These are phyloP conservation scores for Volucella bombylans DNA, from an alignment of 2,888 invertebrate genomes.

Conservation along the genomic window DNA sequence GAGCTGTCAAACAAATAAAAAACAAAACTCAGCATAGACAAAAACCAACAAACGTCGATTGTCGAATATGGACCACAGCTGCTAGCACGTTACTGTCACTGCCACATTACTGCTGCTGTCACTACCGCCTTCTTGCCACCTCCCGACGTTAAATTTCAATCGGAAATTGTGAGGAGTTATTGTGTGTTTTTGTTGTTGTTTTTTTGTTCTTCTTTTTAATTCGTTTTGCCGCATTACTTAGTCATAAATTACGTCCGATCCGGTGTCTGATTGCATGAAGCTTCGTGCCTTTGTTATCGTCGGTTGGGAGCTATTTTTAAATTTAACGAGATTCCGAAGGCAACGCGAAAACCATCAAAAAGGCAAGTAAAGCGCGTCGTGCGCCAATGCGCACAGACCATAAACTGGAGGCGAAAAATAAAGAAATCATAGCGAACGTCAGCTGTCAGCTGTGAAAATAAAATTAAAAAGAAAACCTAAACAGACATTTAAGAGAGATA, in stretches of 20 bases:
- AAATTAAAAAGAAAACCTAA: conserved; percentile 14
- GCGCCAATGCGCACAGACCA: conserved; percentile 65
- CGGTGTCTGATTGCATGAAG: conserved; percentile 67
- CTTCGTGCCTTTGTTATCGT: conserved; percentile 64
- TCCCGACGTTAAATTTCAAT: conserved; percentile 45
- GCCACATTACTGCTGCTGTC: neutral
- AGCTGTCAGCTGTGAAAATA: conserved; percentile 18
- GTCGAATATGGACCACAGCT: conserved; percentile 65
- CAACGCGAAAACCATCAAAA: conserved; percentile 19
- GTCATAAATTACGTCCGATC: conserved; percentile 68
- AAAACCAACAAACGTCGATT: conserved; percentile 37
- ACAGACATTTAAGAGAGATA: conserved; percentile 36
- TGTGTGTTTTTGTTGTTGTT: conserved; percentile 14
- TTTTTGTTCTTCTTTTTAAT: conserved; percentile 21
- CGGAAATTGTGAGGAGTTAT: conserved; percentile 48
- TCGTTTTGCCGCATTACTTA: no score
- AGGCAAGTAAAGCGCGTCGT: conserved; percentile 60
- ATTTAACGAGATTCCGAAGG: conserved; percentile 37
- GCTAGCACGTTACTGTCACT: conserved; percentile 36
- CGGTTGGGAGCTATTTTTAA: conserved; percentile 40
- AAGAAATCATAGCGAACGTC: conserved; percentile 24
- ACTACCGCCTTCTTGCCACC: conserved; percentile 10
- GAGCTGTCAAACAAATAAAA: neutral
- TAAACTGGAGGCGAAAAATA: conserved; percentile 26
- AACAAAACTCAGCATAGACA: conserved; percentile 16